A percentile compares a stretch with the other conserved stretches of the same genome.
phyloP scores from a whole-genome alignment of 2,797 vertebrate genomes.

The Cuniculus paca region DNA sequence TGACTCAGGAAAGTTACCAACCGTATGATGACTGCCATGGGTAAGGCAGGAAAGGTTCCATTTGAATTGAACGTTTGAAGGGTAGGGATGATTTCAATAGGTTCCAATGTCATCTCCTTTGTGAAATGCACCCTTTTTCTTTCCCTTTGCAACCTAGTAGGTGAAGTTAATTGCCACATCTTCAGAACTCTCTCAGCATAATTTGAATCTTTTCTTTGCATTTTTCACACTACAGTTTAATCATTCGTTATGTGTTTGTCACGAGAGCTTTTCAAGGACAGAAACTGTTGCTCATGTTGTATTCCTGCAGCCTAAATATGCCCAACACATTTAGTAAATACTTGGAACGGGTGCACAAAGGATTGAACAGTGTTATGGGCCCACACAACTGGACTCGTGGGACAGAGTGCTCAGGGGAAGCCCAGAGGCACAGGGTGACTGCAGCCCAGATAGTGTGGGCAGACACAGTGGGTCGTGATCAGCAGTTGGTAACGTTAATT shows the following conservation, averaged over 20 bases:
- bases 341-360: neutral
- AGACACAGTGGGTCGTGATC: neutral
- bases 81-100: neutral
- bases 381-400: neutral
- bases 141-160: neutral
- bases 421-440: neutral
- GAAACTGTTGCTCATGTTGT: neutral
- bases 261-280: neutral
- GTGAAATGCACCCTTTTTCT: neutral
- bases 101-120: neutral
- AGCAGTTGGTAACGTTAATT: neutral
- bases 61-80: neutral
- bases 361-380: neutral
- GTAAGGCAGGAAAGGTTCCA: neutral
- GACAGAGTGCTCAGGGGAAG: neutral
- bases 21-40: fast-evolving
- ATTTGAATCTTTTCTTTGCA: neutral
- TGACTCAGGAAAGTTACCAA: neutral
- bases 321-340: neutral
- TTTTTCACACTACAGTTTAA: neutral
- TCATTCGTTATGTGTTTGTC: neutral
- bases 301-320: neutral
- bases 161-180: neutral
- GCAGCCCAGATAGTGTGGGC: neutral
- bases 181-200: neutral